Evolutionary conservation across 1,140 invertebrate species (phyloP).

Genomic region (Harpegnathos saltator): DNA sequence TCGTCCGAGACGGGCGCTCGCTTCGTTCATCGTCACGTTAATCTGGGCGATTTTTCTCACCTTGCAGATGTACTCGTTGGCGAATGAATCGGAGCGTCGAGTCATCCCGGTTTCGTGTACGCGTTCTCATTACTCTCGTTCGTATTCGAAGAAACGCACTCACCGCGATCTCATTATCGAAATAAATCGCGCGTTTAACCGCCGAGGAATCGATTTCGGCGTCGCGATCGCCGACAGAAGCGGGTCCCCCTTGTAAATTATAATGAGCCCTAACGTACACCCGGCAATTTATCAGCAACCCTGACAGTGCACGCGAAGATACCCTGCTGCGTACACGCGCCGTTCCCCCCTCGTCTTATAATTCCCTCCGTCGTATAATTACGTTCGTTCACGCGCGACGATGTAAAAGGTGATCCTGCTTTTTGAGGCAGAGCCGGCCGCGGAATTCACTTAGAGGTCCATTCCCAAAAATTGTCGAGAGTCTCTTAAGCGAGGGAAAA

Average conservation of each 20-base stretch:
- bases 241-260: slow-evolving; percentile 40
- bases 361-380: slow-evolving; percentile 36
- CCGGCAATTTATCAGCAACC: slow-evolving; percentile 43
- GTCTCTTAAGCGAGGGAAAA: neutral
- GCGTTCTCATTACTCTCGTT: neutral
- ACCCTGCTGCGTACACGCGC: neutral
- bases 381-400: neutral
- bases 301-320: slow-evolving; percentile 38
- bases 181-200: slow-evolving; percentile 14
- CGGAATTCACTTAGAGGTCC: slow-evolving; percentile 26
- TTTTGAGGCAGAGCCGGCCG: neutral
- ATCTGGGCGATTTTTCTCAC: too few species aligned
- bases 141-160: neutral
- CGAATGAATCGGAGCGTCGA: too few species aligned
- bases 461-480: slow-evolving; percentile 1
- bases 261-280: slow-evolving; percentile 10
- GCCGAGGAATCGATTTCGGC: neutral
- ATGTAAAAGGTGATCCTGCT: neutral
- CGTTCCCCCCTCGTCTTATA: slow-evolving; percentile 2
- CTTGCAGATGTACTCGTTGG: too few species aligned
- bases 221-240: neutral
- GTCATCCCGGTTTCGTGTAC: neutral
- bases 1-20: too few species aligned
- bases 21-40: too few species aligned
- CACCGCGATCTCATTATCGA: neutral